A percentile compares a stretch with the other conserved stretches of the same genome.
Conservation (phyloP, 92 coral and sea anemone genomes). For the Zoanthus sociatus region DNA sequence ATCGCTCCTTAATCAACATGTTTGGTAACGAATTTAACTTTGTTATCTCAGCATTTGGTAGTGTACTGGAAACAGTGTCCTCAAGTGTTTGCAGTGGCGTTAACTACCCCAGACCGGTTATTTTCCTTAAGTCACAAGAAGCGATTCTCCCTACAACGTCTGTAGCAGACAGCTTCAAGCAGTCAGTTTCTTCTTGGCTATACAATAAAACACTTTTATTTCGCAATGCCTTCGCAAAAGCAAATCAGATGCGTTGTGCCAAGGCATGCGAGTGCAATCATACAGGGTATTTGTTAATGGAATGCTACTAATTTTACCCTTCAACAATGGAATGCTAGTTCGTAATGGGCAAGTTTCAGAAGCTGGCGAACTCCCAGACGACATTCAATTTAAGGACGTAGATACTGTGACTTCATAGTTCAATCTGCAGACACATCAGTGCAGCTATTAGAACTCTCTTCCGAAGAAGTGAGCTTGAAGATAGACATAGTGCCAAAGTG, state of each 20-base stretch:
- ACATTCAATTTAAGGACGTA: constrained; percentile 11
- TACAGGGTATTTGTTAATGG: constrained; percentile 12
- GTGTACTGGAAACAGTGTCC: constrained; percentile 30
- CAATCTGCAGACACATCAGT: no score
- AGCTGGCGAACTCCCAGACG: constrained; percentile 49
- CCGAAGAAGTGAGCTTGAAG: no score
- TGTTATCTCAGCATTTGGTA: neutral
- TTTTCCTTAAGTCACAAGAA: no score
- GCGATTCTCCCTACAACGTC: constrained; percentile 6
- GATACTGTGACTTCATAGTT: no score
- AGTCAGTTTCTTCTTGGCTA: constrained; percentile 42
- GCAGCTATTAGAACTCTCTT: no score
- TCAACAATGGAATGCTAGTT: constrained; percentile 24
- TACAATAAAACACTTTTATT: constrained; percentile 30
- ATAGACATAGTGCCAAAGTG: no score
- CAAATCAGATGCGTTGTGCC: constrained; percentile 16
- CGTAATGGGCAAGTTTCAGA: constrained; percentile 43
- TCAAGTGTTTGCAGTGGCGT: constrained; percentile 39
- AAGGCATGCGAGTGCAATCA: constrained; percentile 39
- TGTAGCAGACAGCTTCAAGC: constrained; percentile 2
- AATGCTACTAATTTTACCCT: constrained; percentile 44
- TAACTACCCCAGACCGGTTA: constrained; percentile 11
- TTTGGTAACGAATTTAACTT: constrained; percentile 44
- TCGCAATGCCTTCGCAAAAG: constrained; percentile 47
- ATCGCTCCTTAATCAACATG: constrained; percentile 24